Evolutionary conservation across 1,140 invertebrate species (phyloP), one percentile per base, ranked within the genome.

Genomic region (Stenopsyche tienmushanensis): DNA sequence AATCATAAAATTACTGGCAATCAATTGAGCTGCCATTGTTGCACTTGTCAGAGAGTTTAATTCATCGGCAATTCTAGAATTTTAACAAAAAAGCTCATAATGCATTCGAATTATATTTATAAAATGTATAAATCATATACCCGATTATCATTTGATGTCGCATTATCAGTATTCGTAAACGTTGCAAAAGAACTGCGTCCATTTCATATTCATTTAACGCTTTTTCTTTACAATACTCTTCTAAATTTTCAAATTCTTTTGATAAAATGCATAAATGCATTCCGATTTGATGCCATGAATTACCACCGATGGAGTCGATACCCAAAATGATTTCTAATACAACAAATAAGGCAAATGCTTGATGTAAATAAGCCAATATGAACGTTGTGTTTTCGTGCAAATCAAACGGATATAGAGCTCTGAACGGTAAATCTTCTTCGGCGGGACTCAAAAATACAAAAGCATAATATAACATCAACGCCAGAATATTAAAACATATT

Each of bases 1-100:
- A 62, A 70, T 64, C 52, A 62, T 64, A 26, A 70, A 64, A 54
- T 60, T 67, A 45, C 65, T 64, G 13, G 26, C 47, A 5, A 67
- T 26, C 29, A 70, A 25, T 60, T 70, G 60, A 3, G 25, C 29
- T n/a, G 57, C 25, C 18, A 70, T 21, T 41, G 60, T 58, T 18
- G 69, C 53, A 41, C 57, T 65, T 7, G 65, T 64, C 25, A 70
- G 45, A n/a, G 10, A 5, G 34, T 67, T 67, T 26, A 70, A 24
- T 39, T 49, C 29, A 21, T 54, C 26, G 9, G 62, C 21, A 20
- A 68, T 39, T 23, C 66, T 68, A 23, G 55, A 64, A 67, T 53
- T 49, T 26, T 57, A 41, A 47, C n/a, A n/a, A n/a, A n/a, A n/a
- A n/a, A n/a, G n/a, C n/a, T n/a, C n/a, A n/a, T n/a, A n/a, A n/a